Evolutionary conservation across 2,113 vertebrate species (phyloP).

Genomic region (Onychostruthus taczanowskii): DNA sequence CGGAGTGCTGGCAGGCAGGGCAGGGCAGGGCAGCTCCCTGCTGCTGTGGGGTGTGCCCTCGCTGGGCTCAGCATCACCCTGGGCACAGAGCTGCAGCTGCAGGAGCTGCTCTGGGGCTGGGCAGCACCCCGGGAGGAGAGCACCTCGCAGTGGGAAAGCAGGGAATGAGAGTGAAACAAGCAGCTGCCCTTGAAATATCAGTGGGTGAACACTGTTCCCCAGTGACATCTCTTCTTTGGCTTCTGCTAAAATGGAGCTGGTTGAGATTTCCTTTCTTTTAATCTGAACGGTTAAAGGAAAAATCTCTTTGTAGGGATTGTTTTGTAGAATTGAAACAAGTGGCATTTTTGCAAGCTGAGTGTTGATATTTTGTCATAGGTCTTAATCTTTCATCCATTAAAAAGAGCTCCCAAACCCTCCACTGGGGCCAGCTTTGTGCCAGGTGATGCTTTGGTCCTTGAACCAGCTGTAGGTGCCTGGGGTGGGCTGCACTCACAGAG

Average conservation of each 20-base stretch:
- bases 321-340: neutral
- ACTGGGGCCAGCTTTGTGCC: neutral
- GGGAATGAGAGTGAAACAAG: neutral
- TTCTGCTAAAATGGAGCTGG: neutral
- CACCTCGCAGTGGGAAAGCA: rapidly evolving
- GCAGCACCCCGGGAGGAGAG: rapidly evolving
- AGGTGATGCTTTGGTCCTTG: neutral
- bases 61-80: rapidly evolving
- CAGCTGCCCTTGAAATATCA: neutral
- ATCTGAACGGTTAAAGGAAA: neutral
- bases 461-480: rapidly evolving
- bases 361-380: neutral
- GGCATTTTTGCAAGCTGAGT: neutral
- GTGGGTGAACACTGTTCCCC: neutral
- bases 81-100: rapidly evolving
- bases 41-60: neutral
- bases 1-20: rapidly evolving
- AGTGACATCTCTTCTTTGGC: neutral
- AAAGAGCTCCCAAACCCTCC: neutral
- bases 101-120: neutral
- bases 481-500: neutral
- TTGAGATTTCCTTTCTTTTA: neutral
- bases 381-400: neutral
- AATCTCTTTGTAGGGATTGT: neutral
- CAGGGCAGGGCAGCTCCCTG: too few relatives aligned